These are phyloP conservation scores for Silvanus unidentatus DNA, from an alignment of 2,888 invertebrate species.

Conservation along the genomic window DNA sequence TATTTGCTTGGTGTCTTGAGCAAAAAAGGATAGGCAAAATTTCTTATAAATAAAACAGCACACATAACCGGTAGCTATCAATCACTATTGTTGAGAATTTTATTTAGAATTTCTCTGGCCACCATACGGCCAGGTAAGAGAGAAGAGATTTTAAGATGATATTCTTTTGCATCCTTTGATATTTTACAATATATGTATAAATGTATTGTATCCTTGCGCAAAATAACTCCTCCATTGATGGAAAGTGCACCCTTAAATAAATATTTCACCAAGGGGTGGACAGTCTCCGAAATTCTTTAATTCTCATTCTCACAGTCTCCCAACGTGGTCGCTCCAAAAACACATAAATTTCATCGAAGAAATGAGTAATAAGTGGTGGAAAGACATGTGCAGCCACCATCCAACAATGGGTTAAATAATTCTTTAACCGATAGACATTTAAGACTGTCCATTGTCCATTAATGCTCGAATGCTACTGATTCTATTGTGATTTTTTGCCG, in stretches of 20 bases:
- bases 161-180: no score
- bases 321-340: neutral
- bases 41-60: neutral
- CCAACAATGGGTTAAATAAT: slow-evolving; percentile 39
- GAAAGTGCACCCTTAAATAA: no score
- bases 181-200: no score
- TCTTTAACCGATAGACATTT: slow-evolving; percentile 33
- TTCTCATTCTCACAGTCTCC: neutral
- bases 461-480: slow-evolving; percentile 23
- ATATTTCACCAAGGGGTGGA: no score
- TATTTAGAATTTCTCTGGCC: no score
- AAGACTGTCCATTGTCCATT: slow-evolving; percentile 29
- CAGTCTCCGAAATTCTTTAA: no score
- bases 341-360: neutral
- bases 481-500: slow-evolving; percentile 12
- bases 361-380: neutral
- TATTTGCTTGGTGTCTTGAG: no score
- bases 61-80: slow-evolving; percentile 13
- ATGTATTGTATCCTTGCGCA: slow-evolving; percentile 12
- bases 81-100: slow-evolving; percentile 7
- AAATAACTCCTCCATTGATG: slow-evolving; percentile 3
- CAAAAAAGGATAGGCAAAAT: no score
- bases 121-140: no score
- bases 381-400: slow-evolving; percentile 8
- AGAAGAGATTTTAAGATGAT: no score